phyloP scores from a whole-genome alignment of 1,140 invertebrate species.

The Pogonomyrmex barbatus region DNA sequence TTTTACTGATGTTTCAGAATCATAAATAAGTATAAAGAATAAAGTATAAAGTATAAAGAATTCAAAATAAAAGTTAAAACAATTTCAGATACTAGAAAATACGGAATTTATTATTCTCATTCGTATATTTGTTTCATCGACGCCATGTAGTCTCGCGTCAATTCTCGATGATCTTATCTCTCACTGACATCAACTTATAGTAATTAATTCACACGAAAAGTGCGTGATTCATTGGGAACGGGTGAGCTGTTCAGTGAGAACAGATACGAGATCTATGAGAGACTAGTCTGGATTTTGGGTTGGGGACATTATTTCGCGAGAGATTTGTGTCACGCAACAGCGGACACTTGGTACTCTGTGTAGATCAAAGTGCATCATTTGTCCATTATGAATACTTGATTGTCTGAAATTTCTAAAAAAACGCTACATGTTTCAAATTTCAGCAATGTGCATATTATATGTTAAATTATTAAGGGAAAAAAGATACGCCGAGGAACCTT shows the following conservation, averaged over 20 bases:
- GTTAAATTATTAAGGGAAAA: not conserved
- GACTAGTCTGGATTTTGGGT: slow-evolving; percentile 39
- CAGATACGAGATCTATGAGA: slow-evolving; percentile 20
- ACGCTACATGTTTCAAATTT: not conserved
- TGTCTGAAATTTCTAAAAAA: not conserved
- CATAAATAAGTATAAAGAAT: not conserved
- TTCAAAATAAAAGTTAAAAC: not conserved
- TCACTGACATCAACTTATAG: not conserved
- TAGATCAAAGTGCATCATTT: slow-evolving; percentile 13
- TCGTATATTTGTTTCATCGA: not conserved
- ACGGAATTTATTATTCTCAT: slow-evolving; percentile 6
- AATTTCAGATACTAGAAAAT: not conserved
- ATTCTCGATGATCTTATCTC: slow-evolving; percentile 4
- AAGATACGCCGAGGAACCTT: not conserved
- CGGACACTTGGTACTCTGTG: not conserved
- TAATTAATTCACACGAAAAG: slow-evolving; percentile 12
- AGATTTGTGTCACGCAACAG: slow-evolving; percentile 23
- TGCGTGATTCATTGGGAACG: slow-evolving; percentile 9
- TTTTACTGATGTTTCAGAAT: not conserved
- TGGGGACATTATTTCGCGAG: slow-evolving; percentile 23
- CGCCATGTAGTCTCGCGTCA: not conserved
- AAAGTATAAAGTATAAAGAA: not conserved
- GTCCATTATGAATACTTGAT: not conserved
- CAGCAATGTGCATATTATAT: not conserved
- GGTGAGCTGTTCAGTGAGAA: not conserved